Base-by-base conservation (phyloP, 1,140 invertebrate species). In the Danaus plexippus region DNA sequence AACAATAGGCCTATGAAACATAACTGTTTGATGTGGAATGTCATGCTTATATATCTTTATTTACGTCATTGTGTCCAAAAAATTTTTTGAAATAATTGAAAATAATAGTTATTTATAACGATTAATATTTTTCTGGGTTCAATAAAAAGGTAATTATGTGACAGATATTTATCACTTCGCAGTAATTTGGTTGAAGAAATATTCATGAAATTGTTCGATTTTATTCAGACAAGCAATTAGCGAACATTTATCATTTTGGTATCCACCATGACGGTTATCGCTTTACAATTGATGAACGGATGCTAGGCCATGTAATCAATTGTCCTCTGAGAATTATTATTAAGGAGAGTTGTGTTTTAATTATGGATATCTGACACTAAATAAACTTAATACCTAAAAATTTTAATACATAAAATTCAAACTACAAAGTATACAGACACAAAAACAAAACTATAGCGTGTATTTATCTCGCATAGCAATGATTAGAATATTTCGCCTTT, bases 271-370 rank as follows among this genome's bases (percentile, higher is more conserved):
- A 43, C 50, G 13, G 42, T 52, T 43, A 52, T 52, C 50, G 42
- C 41, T 52, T 52, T 43, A 52, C 50, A 52, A 52, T 52, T 52
- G 50, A 52, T 52, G 50, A 52, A 43, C 50, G 50, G 43, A 10
- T 43, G 42, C 22, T 32, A 52, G 13, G 50, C 12, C 41, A 11
- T 52, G 50, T 52, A 43, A 52, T 52, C 50, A 52, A 43, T 52
- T 52, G 15, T 43, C n/a, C 42, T 11, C 32, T 6, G 50, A 32
- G 12, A 52, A 52, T 15, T 40, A 43, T 43, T 43, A 43, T 12
- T 32, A 32, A 32, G 41, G 41, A 43, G 12, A 52, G n/a, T 15
- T 32, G 22, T 32, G 22, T 52, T 52, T 51, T 43, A 43, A 50
- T 41, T 32, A 9, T 42, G 9, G 32, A 12, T 12, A 50, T 50